Conservation (phyloP, 2,797 vertebrate genomes). For the Linurgus olivaceus region DNA sequence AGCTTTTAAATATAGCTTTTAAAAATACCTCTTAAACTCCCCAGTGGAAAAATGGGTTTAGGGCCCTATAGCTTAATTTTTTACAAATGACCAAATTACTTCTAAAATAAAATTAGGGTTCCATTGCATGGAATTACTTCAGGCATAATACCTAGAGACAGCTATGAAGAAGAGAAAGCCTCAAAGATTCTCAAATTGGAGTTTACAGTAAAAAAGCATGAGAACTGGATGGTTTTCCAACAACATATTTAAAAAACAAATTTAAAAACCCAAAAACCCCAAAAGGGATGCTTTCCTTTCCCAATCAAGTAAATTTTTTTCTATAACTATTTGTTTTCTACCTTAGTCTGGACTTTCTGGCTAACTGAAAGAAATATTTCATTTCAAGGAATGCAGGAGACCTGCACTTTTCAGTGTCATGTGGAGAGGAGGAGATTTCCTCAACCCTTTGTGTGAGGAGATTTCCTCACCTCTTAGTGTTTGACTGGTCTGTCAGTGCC, state of each 20-base stretch:
- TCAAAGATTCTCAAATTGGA: neutral
- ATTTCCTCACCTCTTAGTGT: too few species aligned
- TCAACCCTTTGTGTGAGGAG: neutral
- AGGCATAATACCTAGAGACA: neutral
- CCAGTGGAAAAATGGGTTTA: neutral
- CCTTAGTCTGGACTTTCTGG: neutral
- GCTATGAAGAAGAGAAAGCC: neutral
- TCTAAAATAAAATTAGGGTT: neutral
- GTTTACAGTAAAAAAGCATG: neutral
- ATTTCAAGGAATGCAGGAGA: neutral
- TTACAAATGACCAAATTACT: neutral
- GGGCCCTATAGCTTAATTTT: neutral
- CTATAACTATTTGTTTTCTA: neutral
- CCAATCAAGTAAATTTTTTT: neutral
- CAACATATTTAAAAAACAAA: too few species aligned
- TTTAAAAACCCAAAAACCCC: accelerated
- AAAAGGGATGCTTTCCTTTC: neutral
- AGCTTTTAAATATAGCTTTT: neutral
- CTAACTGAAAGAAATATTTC: neutral
- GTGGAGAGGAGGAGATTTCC: neutral
- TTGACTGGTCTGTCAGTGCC: neutral
- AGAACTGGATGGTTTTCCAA: neutral
- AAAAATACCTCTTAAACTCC: neutral
- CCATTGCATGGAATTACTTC: neutral
- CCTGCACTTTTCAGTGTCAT: neutral